Conservation (phyloP, 2,113 vertebrate genomes). For the Phrynocephalus versicolor region DNA sequence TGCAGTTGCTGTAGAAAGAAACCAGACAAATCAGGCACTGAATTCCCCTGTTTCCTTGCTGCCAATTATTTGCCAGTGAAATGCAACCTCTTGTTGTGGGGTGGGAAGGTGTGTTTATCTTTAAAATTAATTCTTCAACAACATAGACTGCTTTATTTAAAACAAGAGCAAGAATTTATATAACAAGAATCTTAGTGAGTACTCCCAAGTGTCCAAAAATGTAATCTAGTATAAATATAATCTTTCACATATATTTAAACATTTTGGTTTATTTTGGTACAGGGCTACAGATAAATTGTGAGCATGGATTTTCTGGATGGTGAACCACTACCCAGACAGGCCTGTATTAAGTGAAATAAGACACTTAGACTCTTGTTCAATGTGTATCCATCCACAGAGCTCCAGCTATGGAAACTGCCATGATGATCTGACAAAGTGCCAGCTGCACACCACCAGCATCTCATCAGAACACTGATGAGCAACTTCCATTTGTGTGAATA, state of each 20-base stretch:
- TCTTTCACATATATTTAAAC: not conserved
- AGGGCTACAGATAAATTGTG: not conserved
- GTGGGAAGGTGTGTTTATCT: not conserved
- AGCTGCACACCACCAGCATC: too few species aligned
- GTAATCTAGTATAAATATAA: not conserved
- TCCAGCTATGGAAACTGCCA: too few species aligned
- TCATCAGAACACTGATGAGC: too few species aligned
- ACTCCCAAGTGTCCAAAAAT: not conserved
- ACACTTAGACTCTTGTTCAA: too few species aligned
- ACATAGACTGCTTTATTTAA: not conserved
- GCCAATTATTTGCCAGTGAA: constrained; percentile 42
- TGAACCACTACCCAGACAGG: too few species aligned
- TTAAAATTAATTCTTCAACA: not conserved
- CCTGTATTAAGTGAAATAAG: too few species aligned
- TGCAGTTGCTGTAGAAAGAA: constrained; percentile 68
- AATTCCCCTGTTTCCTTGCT: constrained; percentile 38
- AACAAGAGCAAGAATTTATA: not conserved
- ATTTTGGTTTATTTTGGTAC: not conserved
- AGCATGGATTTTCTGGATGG: not conserved
- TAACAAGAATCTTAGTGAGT: not conserved
- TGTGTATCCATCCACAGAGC: too few species aligned
- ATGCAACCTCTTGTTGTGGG: constrained; percentile 27
- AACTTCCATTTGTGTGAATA: not conserved
- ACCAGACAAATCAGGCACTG: constrained; percentile 50
- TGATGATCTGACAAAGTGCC: too few species aligned